A percentile compares a stretch with the other conserved stretches of the same genome.
These are phyloP conservation scores for Neodiprion lecontei DNA, from an alignment of 1,140 invertebrate genomes.

Conservation along the genomic window DNA sequence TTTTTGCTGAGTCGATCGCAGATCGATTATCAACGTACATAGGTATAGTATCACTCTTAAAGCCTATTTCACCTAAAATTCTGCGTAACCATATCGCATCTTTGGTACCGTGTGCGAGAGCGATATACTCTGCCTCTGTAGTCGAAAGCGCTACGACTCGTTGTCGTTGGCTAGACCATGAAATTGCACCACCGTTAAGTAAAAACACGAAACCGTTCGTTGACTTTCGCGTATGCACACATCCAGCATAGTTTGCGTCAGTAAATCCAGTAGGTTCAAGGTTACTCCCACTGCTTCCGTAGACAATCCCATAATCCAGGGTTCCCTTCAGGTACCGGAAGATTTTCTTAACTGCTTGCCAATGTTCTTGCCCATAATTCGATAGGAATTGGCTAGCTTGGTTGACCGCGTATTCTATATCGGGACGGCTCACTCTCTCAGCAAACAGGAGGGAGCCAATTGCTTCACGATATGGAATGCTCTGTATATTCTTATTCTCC, in stretches of 20 bases:
- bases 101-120: constrained; percentile 36
- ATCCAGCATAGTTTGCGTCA: constrained; percentile 23
- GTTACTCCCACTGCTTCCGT: neutral
- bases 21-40: constrained; percentile 39
- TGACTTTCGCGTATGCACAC: constrained; percentile 20
- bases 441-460: constrained; percentile 17
- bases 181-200: constrained; percentile 16
- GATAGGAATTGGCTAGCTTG: too few relatives aligned
- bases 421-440: too few relatives aligned
- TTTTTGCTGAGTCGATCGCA: constrained; percentile 35
- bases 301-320: too few relatives aligned
- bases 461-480: constrained; percentile 23
- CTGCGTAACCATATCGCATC: constrained; percentile 38
- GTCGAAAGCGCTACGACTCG: constrained; percentile 27
- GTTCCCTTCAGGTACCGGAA: constrained; percentile 4
- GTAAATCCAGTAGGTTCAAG: constrained; percentile 14
- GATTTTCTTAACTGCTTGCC: constrained; percentile 19
- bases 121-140: constrained; percentile 53
- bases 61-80: constrained; percentile 20
- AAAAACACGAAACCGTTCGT: constrained; percentile 25
- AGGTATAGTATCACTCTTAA: constrained; percentile 13
- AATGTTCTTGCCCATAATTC: too few relatives aligned
- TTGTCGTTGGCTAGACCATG: constrained; percentile 25
- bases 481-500: constrained; percentile 1
- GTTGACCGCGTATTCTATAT: too few relatives aligned